phyloP scores from a whole-genome alignment of 2,888 invertebrate genomes.

The Andrena hattorfiana region DNA sequence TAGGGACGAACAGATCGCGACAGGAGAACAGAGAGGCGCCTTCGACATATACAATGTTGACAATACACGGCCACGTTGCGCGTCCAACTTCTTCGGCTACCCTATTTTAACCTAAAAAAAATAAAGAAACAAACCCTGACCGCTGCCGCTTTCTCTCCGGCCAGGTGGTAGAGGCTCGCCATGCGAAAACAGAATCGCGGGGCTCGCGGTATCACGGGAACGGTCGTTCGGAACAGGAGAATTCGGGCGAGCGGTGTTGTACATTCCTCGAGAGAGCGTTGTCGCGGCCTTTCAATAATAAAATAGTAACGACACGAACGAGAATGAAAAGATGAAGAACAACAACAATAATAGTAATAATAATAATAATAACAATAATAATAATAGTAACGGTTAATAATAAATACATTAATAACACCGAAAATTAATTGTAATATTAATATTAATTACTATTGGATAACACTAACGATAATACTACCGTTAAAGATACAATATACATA shows the following conservation, averaged over 20 bases:
- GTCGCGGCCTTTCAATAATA: constrained; percentile 73
- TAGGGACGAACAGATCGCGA: constrained; percentile 9
- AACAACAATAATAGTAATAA: constrained; percentile 60
- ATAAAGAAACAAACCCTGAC: neutral
- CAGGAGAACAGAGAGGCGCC: constrained; percentile 29
- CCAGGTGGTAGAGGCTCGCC: constrained; percentile 35
- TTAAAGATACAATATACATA: constrained; percentile 43
- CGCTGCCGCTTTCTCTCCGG: constrained; percentile 37
- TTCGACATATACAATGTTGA: constrained; percentile 50
- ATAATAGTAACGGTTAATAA: constrained; percentile 53
- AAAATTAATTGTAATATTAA: constrained; percentile 52
- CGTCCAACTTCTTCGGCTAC: constrained; percentile 57
- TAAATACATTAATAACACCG: constrained; percentile 51
- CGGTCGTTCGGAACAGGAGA: neutral
- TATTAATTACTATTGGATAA: constrained; percentile 24
- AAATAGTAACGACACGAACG: constrained; percentile 58
- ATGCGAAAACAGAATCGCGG: constrained; percentile 20
- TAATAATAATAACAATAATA: constrained; percentile 61
- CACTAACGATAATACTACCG: constrained; percentile 30
- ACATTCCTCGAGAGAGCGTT: constrained; percentile 65
- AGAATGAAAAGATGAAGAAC: constrained; percentile 34
- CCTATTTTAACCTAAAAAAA: constrained; percentile 25
- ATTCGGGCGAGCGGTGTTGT: constrained; percentile 22
- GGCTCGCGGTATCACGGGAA: constrained; percentile 9
- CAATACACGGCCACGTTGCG: constrained; percentile 65